phyloP scores from a whole-genome alignment of 2,797 vertebrate species.

The Buceros bicornis region DNA sequence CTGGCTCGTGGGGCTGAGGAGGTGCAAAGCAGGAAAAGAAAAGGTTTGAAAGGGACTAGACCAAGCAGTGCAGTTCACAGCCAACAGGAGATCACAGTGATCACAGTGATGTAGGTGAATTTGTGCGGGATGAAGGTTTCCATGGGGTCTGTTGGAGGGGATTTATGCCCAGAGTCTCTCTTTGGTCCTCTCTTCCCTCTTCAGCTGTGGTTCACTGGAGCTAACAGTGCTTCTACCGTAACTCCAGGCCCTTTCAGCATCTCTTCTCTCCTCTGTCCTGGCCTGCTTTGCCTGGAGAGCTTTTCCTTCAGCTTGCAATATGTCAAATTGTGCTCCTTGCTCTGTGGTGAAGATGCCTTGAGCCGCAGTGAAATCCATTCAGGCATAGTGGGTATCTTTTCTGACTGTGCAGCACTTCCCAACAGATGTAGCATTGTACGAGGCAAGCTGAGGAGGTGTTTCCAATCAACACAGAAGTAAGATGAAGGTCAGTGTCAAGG shows the following conservation, averaged over 20 bases:
- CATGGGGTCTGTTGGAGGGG: neutral
- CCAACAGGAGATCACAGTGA: neutral
- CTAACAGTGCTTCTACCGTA: neutral
- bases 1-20: neutral
- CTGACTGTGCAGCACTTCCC: slow-evolving; percentile 13
- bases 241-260: neutral
- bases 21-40: neutral
- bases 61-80: neutral
- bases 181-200: neutral
- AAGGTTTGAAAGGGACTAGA: neutral
- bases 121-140: neutral
- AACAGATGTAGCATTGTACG: neutral
- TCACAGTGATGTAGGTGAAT: neutral
- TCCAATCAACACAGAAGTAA: neutral
- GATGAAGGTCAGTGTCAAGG: neutral
- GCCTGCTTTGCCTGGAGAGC: neutral
- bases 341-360: neutral
- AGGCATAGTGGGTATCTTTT: neutral
- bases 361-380: neutral
- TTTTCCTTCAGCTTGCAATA: neutral
- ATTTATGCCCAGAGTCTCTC: neutral
- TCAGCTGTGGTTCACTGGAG: neutral
- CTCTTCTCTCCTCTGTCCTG: neutral
- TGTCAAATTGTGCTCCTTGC: neutral
- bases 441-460: neutral